Evolutionary conservation across 30 jellyfish, hydroid and myxozoan species (phyloP).

Genomic region (Mastigias papua): DNA sequence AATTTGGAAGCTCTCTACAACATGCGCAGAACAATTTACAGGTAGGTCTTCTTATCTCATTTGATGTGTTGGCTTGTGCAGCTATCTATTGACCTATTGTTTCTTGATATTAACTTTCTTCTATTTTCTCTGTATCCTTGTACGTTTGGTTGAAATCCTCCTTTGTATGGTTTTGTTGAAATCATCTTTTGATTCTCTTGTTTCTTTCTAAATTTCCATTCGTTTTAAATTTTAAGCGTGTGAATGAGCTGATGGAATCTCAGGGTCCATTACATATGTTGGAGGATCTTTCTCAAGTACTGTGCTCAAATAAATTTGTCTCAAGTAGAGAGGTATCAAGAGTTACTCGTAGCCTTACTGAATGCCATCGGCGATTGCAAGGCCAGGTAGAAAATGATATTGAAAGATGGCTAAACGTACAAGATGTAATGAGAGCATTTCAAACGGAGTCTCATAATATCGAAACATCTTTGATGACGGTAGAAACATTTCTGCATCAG

Average conservation of each 20-base stretch:
- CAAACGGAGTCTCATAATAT: conserved; percentile 27
- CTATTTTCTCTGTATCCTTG: too few relatives aligned
- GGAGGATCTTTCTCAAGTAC: conserved; percentile 16
- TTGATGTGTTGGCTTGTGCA: neutral
- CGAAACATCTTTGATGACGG: conserved; percentile 37
- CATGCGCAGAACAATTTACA: conserved; percentile 2
- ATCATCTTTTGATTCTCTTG: neutral
- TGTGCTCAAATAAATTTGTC: conserved; percentile 18
- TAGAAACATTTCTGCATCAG: conserved; percentile 29
- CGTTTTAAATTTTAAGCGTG: neutral
- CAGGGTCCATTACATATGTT: neutral
- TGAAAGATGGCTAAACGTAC: conserved; percentile 4
- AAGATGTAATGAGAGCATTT: conserved; percentile 26
- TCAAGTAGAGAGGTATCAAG: neutral
- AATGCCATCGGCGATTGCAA: conserved; percentile 10
- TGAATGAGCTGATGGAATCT: conserved; percentile 8
- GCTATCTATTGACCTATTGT: neutral
- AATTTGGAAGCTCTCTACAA: neutral
- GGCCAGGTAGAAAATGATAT: conserved; percentile 27
- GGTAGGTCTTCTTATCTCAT: neutral
- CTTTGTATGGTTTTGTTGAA: neutral
- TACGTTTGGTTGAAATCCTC: too few relatives aligned
- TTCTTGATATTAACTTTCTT: too few relatives aligned
- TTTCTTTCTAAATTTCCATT: neutral
- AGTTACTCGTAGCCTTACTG: conserved; percentile 16